Evolutionary conservation across 2,113 vertebrate species (phyloP).

Genomic region (Halcyon malimbica): DNA sequence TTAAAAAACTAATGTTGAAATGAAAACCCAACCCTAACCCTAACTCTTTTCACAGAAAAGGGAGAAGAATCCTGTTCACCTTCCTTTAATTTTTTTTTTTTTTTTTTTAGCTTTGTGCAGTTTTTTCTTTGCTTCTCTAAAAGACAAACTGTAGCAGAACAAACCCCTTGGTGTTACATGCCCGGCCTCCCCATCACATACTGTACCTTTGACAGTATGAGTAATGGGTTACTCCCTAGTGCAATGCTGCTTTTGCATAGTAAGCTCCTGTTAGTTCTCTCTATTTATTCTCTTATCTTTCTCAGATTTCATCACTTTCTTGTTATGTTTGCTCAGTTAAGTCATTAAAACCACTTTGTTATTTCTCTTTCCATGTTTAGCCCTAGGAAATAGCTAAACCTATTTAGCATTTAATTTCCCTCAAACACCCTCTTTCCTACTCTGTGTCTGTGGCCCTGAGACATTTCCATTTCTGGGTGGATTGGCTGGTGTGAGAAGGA

Average conservation of each 20-base stretch:
- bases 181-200: not conserved
- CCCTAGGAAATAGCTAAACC: constrained; percentile 37
- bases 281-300: constrained; percentile 60
- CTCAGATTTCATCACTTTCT: constrained; percentile 64
- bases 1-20: not conserved
- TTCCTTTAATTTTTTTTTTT: not conserved
- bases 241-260: not conserved
- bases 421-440: not conserved
- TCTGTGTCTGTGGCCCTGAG: not conserved
- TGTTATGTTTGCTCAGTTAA: constrained; percentile 64
- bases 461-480: not conserved
- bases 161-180: not conserved
- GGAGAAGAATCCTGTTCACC: not conserved
- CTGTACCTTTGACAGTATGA: not conserved
- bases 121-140: not conserved
- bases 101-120: not conserved
- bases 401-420: constrained; percentile 26
- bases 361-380: constrained; percentile 44
- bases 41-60: rapidly evolving
- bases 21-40: too few species aligned
- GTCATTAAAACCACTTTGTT: constrained; percentile 47
- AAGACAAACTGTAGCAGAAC: not conserved
- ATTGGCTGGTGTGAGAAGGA: not conserved
- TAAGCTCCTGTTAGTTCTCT: constrained; percentile 7
- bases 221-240: constrained; percentile 30